Percentiles rank a stretch among this genome's conserved stretches.
Conservation (phyloP, 2,888 invertebrate genomes). For the Xanthorhoe designata region DNA sequence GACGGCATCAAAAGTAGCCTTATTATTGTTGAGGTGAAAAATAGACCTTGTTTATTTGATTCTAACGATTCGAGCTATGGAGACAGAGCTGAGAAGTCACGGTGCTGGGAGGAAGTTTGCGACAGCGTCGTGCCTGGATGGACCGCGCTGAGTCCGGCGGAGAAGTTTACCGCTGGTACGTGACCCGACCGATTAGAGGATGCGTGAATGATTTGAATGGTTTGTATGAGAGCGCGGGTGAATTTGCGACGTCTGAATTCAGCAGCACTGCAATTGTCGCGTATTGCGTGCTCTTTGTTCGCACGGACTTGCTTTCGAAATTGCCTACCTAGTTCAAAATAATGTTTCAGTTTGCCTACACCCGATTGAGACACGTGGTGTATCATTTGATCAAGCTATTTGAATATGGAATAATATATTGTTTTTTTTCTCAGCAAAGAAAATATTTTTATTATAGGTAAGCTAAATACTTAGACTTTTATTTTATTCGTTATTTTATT, state of each 20-base stretch:
- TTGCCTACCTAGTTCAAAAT: conserved; percentile 67
- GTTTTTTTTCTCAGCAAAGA: conserved; percentile 5
- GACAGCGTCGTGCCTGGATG: conserved; percentile 77
- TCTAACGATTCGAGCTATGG: conserved; percentile 75
- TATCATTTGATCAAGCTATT: neutral
- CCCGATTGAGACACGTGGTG: conserved; percentile 57
- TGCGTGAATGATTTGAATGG: conserved; percentile 38
- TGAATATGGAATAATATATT: conserved; percentile 55
- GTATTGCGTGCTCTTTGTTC: conserved; percentile 81
- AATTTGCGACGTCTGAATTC: conserved; percentile 47
- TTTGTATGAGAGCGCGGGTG: conserved; percentile 40
- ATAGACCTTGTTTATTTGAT: conserved; percentile 75
- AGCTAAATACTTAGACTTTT: no score
- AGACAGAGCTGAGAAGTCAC: conserved; percentile 76
- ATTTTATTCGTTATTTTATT: neutral
- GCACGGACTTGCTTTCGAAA: conserved; percentile 72
- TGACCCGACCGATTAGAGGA: conserved; percentile 61
- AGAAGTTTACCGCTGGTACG: conserved; percentile 79
- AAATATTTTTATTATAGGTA: neutral
- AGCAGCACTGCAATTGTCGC: conserved; percentile 69
- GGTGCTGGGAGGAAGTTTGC: conserved; percentile 81
- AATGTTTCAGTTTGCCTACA: conserved; percentile 54
- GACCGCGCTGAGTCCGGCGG: conserved; percentile 68
- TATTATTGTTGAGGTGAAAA: conserved; percentile 76
- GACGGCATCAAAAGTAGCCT: conserved; percentile 76